phyloP scores from a whole-genome alignment of 2,113 vertebrate genomes.

The Sturnus vulgaris region DNA sequence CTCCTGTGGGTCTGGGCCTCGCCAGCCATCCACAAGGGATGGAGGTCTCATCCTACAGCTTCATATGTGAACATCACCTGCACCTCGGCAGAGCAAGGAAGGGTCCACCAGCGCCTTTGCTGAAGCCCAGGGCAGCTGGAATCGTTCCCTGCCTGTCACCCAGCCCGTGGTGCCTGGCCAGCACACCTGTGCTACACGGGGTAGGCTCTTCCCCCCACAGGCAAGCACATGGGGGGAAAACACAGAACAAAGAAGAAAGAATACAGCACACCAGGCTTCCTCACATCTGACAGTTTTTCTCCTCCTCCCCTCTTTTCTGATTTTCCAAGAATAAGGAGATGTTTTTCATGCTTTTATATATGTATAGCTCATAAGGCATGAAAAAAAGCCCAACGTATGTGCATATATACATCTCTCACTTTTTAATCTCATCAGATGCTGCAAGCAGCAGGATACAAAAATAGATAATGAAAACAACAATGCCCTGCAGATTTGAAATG shows the following conservation, averaged over 20 bases:
- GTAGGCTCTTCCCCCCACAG: accelerated
- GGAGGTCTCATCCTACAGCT: background rate
- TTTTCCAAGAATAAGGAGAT: conserved; percentile 14
- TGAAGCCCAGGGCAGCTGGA: background rate
- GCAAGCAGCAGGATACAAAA: conserved; percentile 35
- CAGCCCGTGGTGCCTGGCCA: accelerated
- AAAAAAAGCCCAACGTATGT: background rate
- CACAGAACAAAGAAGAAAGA: conserved; percentile 17
- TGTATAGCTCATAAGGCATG: background rate
- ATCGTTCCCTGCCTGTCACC: background rate
- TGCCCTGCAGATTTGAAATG: conserved; percentile 32
- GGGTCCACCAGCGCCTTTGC: accelerated
- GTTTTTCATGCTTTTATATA: background rate
- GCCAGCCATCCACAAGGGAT: background rate
- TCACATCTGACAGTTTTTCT: conserved; percentile 2
- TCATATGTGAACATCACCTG: background rate
- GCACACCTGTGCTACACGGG: background rate
- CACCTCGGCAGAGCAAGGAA: background rate
- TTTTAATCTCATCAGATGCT: conserved; percentile 33
- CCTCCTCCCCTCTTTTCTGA: background rate
- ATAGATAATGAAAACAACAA: conserved; percentile 48
- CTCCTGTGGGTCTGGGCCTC: background rate
- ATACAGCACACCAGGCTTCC: background rate
- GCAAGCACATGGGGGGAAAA: background rate
- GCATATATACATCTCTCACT: background rate